Base-by-base conservation (phyloP, 2,113 vertebrate genomes). In the Pelecanus crispus region DNA sequence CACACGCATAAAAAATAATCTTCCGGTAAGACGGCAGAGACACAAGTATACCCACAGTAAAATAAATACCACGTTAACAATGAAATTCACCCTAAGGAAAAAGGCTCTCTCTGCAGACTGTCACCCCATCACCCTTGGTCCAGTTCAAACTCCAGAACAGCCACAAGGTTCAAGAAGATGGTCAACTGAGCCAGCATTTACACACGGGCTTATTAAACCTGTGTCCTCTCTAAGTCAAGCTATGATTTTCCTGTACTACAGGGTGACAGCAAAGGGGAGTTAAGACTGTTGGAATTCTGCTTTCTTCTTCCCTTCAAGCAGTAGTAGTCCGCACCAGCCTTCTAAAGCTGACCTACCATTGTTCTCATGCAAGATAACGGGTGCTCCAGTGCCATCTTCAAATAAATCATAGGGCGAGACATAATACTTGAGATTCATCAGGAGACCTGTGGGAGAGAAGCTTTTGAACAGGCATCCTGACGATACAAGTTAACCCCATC, bases 341-440 rank as follows among this genome's bases (percentile, higher is more conserved):
- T 9, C 10, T 28, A 15, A 5, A 42, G 52, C 45, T 6, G 13
- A 92, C 97, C 88, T 97, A 98, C 98, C 98, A 50, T 97, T 99
- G 90, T 97, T 98, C 95, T 99, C 99, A 7, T 98, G 99, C 90
- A 99, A 92, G 96, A 98, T 98, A 80, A 99, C 96, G 7, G 99
- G 98, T 21, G 98, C 92, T 88, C 98, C 98, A 2, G 98, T 98
- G 88, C 98, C 98, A 74, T 99, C 99, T 96, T 99, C 99, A 94
- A 99, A 99, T 14, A 99, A 95, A 95, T 99, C 99, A 78, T 99
- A 99, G 21, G 99, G 99, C 4, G 99, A 99, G 29, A 99, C 98
- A 4, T 99, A 99, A 95, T 99, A 99, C 97, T 99, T 99, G 81
- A 99, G 98, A 61, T 99, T 98, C 97, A 99, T 99, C 90, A 99